These are phyloP conservation scores for Coturnix japonica DNA, from an alignment of 2,113 vertebrate genomes.

Conservation along the genomic window DNA sequence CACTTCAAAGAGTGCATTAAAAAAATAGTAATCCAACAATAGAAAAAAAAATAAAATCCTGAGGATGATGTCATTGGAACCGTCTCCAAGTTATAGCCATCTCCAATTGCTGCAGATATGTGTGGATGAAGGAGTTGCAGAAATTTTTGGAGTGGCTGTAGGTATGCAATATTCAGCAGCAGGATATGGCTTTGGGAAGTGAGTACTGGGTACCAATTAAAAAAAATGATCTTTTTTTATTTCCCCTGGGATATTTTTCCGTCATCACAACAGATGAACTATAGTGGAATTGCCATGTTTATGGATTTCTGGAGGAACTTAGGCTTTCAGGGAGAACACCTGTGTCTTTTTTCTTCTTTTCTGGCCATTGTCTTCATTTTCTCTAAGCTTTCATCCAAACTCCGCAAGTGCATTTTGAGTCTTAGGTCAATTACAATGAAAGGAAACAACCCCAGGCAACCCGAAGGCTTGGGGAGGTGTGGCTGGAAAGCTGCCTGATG, in stretches of 20 bases:
- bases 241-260: background rate
- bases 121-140: fast-evolving
- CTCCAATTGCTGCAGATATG: background rate
- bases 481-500: too few relatives aligned
- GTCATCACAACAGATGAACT: background rate
- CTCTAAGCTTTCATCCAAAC: slow-evolving; percentile 28
- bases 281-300: background rate
- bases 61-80: background rate
- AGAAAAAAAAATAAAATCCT: background rate
- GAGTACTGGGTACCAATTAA: background rate
- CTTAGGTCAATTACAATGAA: background rate
- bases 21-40: background rate
- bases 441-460: background rate
- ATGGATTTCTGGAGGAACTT: background rate
- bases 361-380: slow-evolving; percentile 16
- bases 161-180: background rate
- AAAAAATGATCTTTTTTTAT: background rate
- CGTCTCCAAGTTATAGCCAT: background rate
- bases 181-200: background rate
- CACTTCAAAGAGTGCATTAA: background rate
- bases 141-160: background rate
- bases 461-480: too few relatives aligned
- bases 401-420: background rate
- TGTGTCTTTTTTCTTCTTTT: background rate
- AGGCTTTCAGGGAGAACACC: background rate